These are phyloP conservation scores for Punctoribates punctum DNA, from an alignment of 2,888 invertebrate genomes.

Conservation along the genomic window DNA sequence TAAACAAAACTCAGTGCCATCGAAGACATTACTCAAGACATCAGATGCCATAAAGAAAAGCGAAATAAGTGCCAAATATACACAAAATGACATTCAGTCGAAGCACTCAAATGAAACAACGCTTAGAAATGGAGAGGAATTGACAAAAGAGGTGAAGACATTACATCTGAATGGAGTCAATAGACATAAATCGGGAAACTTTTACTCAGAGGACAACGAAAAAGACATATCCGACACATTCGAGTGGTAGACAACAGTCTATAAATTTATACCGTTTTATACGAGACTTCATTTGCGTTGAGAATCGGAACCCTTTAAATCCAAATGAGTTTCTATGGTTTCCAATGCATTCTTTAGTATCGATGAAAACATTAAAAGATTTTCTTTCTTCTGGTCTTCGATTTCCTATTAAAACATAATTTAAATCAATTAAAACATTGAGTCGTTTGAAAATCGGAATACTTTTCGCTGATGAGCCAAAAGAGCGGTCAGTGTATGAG, in stretches of 20 bases:
- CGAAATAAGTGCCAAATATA: conserved; percentile 13
- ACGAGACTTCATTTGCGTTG: background rate
- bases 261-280: background rate
- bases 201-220: background rate
- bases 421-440: background rate
- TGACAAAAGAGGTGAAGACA: background rate
- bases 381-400: background rate
- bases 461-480: background rate
- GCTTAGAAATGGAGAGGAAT: background rate
- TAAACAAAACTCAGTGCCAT: conserved; percentile 13
- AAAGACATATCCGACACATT: background rate
- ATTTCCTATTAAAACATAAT: conserved; percentile 10
- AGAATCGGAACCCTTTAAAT: background rate
- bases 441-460: background rate
- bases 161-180: background rate
- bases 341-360: conserved; percentile 16
- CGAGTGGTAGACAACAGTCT: background rate
- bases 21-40: background rate
- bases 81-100: background rate
- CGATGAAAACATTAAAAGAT: background rate
- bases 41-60: background rate
- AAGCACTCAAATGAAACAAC: background rate
- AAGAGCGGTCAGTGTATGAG: background rate
- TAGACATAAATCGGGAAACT: background rate
- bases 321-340: background rate